Evolutionary conservation across 2,888 invertebrate species (phyloP).

Genomic region (Dryobotodes eremita): DNA sequence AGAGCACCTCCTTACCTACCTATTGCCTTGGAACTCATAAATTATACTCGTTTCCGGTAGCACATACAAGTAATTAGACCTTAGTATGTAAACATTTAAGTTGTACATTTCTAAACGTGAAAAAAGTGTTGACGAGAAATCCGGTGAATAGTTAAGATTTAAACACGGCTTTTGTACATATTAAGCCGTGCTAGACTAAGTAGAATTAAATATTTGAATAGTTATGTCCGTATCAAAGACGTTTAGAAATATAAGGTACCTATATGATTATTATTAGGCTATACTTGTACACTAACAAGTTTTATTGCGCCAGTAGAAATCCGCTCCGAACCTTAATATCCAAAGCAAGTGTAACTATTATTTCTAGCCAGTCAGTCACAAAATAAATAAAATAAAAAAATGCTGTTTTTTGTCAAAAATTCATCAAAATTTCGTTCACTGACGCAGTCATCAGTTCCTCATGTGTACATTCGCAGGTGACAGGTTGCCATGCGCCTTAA

Average conservation of each 20-base stretch:
- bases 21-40: background rate
- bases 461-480: background rate
- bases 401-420: background rate
- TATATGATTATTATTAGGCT: background rate
- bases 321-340: background rate
- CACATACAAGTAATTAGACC: background rate
- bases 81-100: background rate
- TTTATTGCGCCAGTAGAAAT: background rate
- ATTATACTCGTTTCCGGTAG: background rate
- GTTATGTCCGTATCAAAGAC: background rate
- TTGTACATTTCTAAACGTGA: slow-evolving; percentile 7
- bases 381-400: background rate
- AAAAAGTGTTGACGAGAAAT: background rate
- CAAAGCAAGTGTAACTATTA: background rate
- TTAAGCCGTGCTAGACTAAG: slow-evolving; percentile 3
- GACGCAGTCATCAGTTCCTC: background rate
- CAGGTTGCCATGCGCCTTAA: background rate
- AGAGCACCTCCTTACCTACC: background rate
- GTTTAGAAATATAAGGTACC: background rate
- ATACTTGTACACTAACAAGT: background rate
- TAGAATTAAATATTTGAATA: background rate
- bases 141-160: slow-evolving; percentile 16
- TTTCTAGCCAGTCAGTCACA: background rate
- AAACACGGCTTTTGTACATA: slow-evolving; percentile 29
- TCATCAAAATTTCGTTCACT: background rate